Base-by-base conservation (phyloP, 1,140 invertebrate genomes). In the Drosophila malerkotliana region DNA sequence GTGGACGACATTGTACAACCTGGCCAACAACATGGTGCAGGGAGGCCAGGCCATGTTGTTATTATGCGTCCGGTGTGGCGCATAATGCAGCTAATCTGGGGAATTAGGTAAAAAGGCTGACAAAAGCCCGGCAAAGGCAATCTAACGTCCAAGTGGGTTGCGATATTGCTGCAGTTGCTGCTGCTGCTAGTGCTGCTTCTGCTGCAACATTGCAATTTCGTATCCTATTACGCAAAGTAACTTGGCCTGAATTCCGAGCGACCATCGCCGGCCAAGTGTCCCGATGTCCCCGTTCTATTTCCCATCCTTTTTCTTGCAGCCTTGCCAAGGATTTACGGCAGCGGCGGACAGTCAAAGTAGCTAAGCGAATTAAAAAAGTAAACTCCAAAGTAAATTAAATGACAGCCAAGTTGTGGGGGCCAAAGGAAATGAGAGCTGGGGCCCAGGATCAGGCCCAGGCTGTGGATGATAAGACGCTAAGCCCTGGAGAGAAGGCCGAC, bases 291-390 rank as follows among this genome's bases (percentile, higher is more conserved):
- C 6, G n/a, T 59, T 57, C 26, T 26, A 18, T 15, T 59, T 60
- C 39, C 28, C 26, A 5, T 18, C 18, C 21, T n/a, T 57, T 41
- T 63, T 52, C 44, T 52, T 34, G 15, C 58, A 37, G 10, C 10
- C 41, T 18, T 58, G 39, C 73, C 66, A 79, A 83, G 83, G 83
- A 87, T 88, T 87, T 87, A 87, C 83, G 84, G 76, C 69, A 76
- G 56, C 83, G 58, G 75, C 63, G 56, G 37, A 61, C 48, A 72
- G 61, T 61, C 67, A 79, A 88, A 88, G 82, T 88, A 87, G 83
- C 83, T 88, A 87, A 87, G 82, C 82, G 82, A 87, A 87, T 87
- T 87, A 87, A 87, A 87, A 81, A 87, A 88, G 75, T 75, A 88
- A 87, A 87, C 83, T 83, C 48, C 59, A 68, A 87, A 87, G 83